Conservation (phyloP, 2,888 invertebrate genomes). For the Andrena trimmerana region DNA sequence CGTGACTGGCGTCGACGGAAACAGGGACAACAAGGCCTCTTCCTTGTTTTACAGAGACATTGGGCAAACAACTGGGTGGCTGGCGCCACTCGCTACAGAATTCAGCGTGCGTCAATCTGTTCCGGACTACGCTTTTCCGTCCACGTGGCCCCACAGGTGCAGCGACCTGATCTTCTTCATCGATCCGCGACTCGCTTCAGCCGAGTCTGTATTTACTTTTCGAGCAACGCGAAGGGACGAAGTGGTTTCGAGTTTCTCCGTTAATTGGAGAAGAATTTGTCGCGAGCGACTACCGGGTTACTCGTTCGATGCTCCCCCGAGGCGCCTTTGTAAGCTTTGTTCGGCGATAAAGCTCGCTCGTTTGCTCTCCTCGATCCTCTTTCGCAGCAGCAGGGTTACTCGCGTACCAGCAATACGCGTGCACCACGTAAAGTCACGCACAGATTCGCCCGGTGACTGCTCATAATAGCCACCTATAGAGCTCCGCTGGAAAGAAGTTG, state of each 20-base stretch:
- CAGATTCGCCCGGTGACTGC: constrained; percentile 1
- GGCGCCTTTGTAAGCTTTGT: background rate
- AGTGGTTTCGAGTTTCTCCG: background rate
- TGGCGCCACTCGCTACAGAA: background rate
- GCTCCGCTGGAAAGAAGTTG: background rate
- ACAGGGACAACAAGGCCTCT: background rate
- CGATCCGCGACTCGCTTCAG: too few relatives aligned
- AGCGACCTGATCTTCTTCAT: too few relatives aligned
- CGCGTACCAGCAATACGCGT: background rate
- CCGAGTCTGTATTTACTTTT: background rate
- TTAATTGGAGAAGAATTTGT: constrained; percentile 11
- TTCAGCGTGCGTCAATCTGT: too few relatives aligned
- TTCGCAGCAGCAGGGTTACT: constrained; percentile 3
- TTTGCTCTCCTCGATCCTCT: background rate
- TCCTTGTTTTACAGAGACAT: background rate
- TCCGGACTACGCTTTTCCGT: too few relatives aligned
- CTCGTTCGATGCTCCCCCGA: background rate
- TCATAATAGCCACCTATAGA: constrained; percentile 24
- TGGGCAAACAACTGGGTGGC: background rate
- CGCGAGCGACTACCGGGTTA: background rate
- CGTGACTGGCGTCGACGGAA: background rate
- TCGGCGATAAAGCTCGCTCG: background rate
- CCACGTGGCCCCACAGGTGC: too few relatives aligned
- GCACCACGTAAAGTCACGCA: background rate
- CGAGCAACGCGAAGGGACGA: background rate